Base-by-base conservation (phyloP, 2,888 invertebrate genomes). In the Rhagium mordax region DNA sequence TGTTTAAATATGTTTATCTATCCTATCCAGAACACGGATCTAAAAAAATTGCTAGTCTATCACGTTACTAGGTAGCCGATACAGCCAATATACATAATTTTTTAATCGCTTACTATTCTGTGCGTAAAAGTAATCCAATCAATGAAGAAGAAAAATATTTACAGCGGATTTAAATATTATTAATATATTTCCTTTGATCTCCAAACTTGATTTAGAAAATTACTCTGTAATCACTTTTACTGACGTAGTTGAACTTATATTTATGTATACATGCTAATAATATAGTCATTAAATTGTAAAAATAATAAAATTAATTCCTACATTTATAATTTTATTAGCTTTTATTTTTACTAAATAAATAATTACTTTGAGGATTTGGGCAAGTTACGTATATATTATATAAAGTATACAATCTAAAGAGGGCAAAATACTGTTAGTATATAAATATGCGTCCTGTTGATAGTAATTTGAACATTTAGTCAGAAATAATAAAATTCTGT, bases 301-400 rank as follows among this genome's bases (percentile, higher is more conserved):
- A 51, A 51, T 51, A 51, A 51, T 51, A 51, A 51, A 51, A 51
- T 51, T 51, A 51, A 51, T 51, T 18, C 51, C 7, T 51, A 51
- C 41, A 10, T 51, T 51, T 51, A 51, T 20, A 51, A 20, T 20
- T 51, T 61, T 48, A 47, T 61, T 61, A 48, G 41, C 41, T 61
- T 61, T 61, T 61, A 48, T 61, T 48, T 47, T 13, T 7, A 41
- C 18, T 61, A 48, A 16, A 47, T n/a, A 48, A 48, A 61, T 61
- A 61, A 61, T 61, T 59, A 59, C 24, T 27, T 10, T 20, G 33
- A n/a, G 13, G 13, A 13, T n/a, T 24, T 24, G 3, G 3, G 24
- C 24, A 24, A 4, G 24, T 6, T 6, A 24, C 6, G n/a, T n/a
- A n/a, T n/a, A n/a, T n/a, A n/a, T n/a, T n/a, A n/a, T n/a, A n/a